These are phyloP conservation scores for Zaprionus gabonicus DNA, from an alignment of 1,140 invertebrate species.

Conservation along the genomic window DNA sequence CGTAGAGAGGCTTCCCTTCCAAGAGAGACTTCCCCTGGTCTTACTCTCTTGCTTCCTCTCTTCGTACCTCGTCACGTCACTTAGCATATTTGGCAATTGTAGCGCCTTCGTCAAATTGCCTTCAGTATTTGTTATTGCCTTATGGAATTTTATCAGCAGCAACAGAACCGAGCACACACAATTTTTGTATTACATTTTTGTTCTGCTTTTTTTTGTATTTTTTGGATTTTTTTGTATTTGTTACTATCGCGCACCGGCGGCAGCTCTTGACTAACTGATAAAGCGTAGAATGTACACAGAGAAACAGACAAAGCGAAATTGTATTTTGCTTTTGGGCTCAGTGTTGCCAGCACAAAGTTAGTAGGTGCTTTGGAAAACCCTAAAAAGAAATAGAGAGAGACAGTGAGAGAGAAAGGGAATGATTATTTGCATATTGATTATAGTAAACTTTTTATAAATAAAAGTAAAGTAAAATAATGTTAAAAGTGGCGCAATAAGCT, in stretches of 20 bases:
- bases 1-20: not conserved
- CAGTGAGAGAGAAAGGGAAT: not conserved
- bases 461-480: not conserved
- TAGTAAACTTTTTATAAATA: not conserved
- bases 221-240: slow-evolving; percentile 12
- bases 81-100: slow-evolving; percentile 2
- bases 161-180: too few species aligned
- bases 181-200: slow-evolving; percentile 31
- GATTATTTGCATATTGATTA: not conserved
- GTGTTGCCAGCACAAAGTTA: slow-evolving; percentile 50
- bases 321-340: slow-evolving; percentile 12
- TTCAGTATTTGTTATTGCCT: slow-evolving; percentile 44
- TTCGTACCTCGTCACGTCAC: not conserved
- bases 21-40: not conserved
- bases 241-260: slow-evolving; percentile 22
- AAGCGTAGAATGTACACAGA: slow-evolving; percentile 16
- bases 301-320: slow-evolving; percentile 34
- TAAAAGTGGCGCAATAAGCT: not conserved
- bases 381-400: not conserved
- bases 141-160: slow-evolving; percentile 73
- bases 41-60: not conserved
- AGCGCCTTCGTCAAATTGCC: slow-evolving; percentile 22
- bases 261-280: slow-evolving; percentile 45
- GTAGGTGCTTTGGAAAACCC: not conserved
- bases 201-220: slow-evolving; percentile 13